A percentile compares a stretch with the other conserved stretches of the same genome.
phyloP scores from a whole-genome alignment of 2,113 vertebrate genomes.

The Dipodomys ordii region DNA sequence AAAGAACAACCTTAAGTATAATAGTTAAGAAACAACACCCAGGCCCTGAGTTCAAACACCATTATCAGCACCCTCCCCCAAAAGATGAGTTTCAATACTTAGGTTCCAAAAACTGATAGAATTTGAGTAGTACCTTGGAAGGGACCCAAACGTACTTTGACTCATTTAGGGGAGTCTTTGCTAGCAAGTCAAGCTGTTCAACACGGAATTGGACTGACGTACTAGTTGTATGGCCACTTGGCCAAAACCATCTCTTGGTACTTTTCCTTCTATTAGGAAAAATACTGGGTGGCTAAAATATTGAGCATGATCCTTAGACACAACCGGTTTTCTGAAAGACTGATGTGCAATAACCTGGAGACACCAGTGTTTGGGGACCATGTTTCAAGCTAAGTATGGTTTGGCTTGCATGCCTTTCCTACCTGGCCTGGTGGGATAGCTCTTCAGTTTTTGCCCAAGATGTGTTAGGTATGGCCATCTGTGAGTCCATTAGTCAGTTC shows the following conservation, averaged over 20 bases:
- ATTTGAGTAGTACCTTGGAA: background rate
- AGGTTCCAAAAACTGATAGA: background rate
- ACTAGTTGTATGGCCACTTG: background rate
- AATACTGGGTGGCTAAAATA: background rate
- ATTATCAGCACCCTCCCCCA: too few relatives aligned
- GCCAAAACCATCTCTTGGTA: background rate
- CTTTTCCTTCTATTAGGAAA: background rate
- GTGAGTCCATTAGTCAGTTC: background rate
- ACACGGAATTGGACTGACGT: background rate
- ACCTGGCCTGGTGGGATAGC: background rate
- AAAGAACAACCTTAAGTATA: too few relatives aligned
- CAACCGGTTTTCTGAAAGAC: background rate
- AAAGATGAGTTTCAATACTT: background rate
- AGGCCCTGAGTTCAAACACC: too few relatives aligned
- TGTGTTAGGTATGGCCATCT: too few relatives aligned
- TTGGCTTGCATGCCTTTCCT: background rate
- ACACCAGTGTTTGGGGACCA: background rate
- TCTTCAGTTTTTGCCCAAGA: background rate
- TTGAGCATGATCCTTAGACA: background rate
- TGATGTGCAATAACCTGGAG: background rate
- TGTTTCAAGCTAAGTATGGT: background rate
- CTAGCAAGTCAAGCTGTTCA: background rate
- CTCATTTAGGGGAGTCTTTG: background rate
- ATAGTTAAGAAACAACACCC: too few relatives aligned
- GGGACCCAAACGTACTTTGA: background rate